Evolutionary conservation across 2,888 invertebrate genomes (phyloP).

Genomic region (Gymnosoma rotundatum): DNA sequence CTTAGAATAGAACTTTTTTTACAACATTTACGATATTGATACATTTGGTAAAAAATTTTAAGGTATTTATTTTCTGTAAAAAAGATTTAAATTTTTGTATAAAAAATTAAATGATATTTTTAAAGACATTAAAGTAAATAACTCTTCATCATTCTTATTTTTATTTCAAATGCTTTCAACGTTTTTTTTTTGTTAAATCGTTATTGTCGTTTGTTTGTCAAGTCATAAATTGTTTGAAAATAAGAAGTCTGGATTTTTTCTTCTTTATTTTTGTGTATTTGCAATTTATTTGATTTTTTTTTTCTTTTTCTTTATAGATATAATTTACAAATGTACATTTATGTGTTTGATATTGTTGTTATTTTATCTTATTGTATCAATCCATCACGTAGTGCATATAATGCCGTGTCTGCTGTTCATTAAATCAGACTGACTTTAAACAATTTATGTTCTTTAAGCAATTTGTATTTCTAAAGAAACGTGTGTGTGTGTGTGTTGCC

Average conservation of each 20-base stretch:
- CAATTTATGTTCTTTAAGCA: background rate
- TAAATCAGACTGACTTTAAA: slow-evolving; percentile 12
- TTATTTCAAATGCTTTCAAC: slow-evolving; percentile 39
- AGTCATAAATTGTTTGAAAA: slow-evolving; percentile 46
- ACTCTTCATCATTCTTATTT: background rate
- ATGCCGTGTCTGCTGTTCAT: slow-evolving; percentile 38
- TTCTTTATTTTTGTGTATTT: slow-evolving; percentile 6
- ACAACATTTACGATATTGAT: too few relatives aligned
- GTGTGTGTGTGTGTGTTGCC: slow-evolving; percentile 3
- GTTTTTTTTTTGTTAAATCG: slow-evolving; percentile 37
- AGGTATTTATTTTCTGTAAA: too few relatives aligned
- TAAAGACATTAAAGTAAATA: background rate
- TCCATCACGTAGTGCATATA: slow-evolving; percentile 75
- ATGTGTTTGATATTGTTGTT: slow-evolving; percentile 28
- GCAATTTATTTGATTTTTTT: slow-evolving; percentile 32
- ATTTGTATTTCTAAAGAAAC: slow-evolving; percentile 12
- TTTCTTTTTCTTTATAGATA: slow-evolving; percentile 10
- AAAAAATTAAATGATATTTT: background rate
- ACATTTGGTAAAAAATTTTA: too few relatives aligned
- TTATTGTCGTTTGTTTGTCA: slow-evolving; percentile 42
- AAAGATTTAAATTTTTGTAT: too few relatives aligned
- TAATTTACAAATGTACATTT: slow-evolving; percentile 48
- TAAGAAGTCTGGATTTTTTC: background rate
- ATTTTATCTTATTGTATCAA: slow-evolving; percentile 73
- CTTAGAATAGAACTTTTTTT: too few relatives aligned